Evolutionary conservation across 2,113 vertebrate genomes (phyloP).

Genomic region (Triplophysa siluroides): DNA sequence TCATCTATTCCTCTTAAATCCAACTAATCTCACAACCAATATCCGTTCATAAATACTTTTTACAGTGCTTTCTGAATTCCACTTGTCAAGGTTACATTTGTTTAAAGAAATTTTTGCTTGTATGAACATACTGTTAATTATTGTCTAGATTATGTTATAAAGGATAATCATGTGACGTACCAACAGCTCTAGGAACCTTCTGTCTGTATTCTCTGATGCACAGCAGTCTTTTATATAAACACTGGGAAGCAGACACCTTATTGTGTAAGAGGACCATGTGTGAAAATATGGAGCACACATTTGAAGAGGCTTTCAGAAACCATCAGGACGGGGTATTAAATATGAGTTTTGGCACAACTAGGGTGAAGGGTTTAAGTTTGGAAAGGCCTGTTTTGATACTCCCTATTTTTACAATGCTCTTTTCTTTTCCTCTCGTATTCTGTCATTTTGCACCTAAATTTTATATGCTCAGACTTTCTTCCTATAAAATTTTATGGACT

Average conservation of each 20-base stretch:
- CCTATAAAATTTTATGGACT: conserved; percentile 45
- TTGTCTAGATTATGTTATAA: background rate
- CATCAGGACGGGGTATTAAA: conserved; percentile 50
- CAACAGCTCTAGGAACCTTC: conserved; percentile 40
- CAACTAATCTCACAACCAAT: too few relatives aligned
- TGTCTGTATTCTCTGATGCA: conserved; percentile 49
- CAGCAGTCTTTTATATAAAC: conserved; percentile 59
- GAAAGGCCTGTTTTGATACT: conserved; percentile 37
- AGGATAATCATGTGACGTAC: background rate
- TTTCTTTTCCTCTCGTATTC: conserved; percentile 17
- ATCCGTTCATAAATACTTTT: too few relatives aligned
- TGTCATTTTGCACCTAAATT: conserved; percentile 30
- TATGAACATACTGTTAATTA: background rate
- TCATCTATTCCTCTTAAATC: too few relatives aligned
- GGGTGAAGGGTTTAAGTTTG: conserved; percentile 56
- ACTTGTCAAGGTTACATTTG: too few relatives aligned
- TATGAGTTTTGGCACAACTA: conserved; percentile 58
- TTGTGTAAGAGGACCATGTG: conserved; percentile 58
- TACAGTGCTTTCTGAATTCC: too few relatives aligned
- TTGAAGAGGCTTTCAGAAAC: conserved; percentile 54
- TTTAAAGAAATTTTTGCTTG: background rate
- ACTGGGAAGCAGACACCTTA: conserved; percentile 56
- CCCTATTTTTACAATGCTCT: background rate
- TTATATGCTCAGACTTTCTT: conserved; percentile 33
- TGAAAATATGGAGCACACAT: conserved; percentile 58